Conservation (phyloP, 2,888 invertebrate genomes). For the Aphodius sticticus region DNA sequence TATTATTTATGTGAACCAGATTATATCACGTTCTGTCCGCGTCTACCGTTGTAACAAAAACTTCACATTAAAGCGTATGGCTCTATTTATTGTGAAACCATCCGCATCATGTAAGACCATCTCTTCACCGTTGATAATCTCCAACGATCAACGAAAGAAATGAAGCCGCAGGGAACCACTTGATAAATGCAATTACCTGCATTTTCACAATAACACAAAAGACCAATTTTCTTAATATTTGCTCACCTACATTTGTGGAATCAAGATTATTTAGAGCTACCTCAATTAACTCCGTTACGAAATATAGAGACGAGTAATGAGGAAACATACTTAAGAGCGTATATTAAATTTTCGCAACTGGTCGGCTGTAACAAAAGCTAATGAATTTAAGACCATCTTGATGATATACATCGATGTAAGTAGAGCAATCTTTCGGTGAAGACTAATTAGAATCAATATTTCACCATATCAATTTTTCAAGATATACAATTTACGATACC, state of each 20-base stretch:
- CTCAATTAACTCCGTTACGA: neutral
- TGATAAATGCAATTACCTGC: neutral
- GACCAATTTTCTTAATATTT: neutral
- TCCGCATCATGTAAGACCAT: neutral
- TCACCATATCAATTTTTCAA: neutral
- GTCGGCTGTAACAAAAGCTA: neutral
- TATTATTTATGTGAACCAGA: slow-evolving; percentile 4
- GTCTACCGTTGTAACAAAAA: neutral
- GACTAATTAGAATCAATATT: neutral
- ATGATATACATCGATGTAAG: neutral
- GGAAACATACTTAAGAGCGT: neutral
- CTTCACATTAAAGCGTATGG: neutral
- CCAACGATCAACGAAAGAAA: neutral
- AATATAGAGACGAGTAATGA: neutral
- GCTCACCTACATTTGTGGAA: neutral
- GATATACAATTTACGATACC: neutral
- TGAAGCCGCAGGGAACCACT: neutral
- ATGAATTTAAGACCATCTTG: neutral
- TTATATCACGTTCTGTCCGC: neutral
- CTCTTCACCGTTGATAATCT: neutral
- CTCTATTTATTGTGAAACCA: neutral
- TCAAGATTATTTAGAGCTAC: neutral
- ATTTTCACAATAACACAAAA: neutral
- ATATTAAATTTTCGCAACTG: neutral
- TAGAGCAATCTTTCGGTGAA: no score